Evolutionary conservation across 2,888 invertebrate genomes (phyloP).

Genomic region (Andrena haemorrhoa): DNA sequence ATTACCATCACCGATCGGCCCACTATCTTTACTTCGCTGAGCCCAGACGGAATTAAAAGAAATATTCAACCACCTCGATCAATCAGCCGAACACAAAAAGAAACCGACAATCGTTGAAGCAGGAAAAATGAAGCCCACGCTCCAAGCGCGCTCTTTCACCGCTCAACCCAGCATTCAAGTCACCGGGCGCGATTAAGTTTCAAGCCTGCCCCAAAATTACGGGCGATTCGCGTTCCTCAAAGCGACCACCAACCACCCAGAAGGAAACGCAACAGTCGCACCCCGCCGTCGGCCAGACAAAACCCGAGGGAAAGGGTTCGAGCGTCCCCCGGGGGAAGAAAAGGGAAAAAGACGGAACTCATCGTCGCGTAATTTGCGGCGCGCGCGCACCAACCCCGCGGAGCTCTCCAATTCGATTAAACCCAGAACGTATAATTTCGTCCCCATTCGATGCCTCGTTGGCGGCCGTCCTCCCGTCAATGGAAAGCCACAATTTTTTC

Average conservation of each 20-base stretch:
- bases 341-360: conserved; percentile 58
- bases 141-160: neutral
- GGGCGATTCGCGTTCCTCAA: conserved; percentile 28
- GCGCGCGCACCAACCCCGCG: conserved; percentile 46
- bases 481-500: conserved; percentile 74
- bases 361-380: conserved; percentile 79
- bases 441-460: conserved; percentile 64
- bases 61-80: neutral
- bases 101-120: neutral
- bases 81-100: neutral
- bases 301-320: conserved; percentile 58
- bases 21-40: no score
- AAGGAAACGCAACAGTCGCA: conserved; percentile 69
- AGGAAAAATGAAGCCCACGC: neutral
- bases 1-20: no score
- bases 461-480: conserved; percentile 57
- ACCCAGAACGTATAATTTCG: conserved; percentile 82
- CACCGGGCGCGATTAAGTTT: conserved; percentile 53
- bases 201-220: conserved; percentile 31
- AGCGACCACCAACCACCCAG: conserved; percentile 21
- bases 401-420: conserved; percentile 79
- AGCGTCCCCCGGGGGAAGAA: conserved; percentile 45
- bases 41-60: no score
- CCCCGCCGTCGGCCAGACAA: conserved; percentile 50
- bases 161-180: conserved; percentile 38